These are phyloP conservation scores for Atlantisia rogersi DNA, from an alignment of 2,113 vertebrate species.

Conservation along the genomic window DNA sequence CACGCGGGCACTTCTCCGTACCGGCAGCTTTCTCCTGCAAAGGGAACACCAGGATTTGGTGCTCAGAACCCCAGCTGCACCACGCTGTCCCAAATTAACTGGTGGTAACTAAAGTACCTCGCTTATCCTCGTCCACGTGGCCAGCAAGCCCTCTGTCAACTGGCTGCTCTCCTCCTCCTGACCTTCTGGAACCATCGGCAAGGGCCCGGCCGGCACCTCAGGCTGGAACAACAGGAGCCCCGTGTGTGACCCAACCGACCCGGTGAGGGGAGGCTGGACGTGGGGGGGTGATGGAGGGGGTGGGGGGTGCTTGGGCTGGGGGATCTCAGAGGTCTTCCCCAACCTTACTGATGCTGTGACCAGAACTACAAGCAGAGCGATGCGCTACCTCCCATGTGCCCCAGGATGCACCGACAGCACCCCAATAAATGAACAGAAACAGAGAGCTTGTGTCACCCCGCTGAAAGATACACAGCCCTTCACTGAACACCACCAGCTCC, in stretches of 20 bases:
- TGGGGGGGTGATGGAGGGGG: no score
- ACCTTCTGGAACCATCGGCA: slow-evolving; percentile 73
- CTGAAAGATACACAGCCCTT: neutral
- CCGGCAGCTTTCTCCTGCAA: slow-evolving; percentile 22
- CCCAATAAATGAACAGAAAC: neutral
- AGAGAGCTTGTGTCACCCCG: neutral
- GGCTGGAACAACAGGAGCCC: slow-evolving; percentile 44
- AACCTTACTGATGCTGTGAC: no score
- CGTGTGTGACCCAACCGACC: neutral
- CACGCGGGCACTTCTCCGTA: neutral
- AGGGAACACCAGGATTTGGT: neutral
- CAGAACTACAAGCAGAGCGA: neutral
- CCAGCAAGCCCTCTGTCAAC: slow-evolving; percentile 50
- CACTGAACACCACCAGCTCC: neutral
- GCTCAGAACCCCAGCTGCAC: neutral
- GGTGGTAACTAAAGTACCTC: slow-evolving; percentile 56
- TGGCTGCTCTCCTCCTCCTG: neutral
- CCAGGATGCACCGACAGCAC: fast-evolving
- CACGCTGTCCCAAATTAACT: neutral
- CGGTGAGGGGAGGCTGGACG: no score
- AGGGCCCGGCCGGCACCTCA: slow-evolving; percentile 66
- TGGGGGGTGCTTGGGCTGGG: no score
- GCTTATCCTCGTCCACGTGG: slow-evolving; percentile 67
- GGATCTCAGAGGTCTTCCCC: no score
- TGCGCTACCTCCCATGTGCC: neutral